Evolutionary conservation across 1,140 invertebrate genomes (phyloP), one percentile per base, ranked within the genome.

Genomic region (Luehdorfia chinensis): DNA sequence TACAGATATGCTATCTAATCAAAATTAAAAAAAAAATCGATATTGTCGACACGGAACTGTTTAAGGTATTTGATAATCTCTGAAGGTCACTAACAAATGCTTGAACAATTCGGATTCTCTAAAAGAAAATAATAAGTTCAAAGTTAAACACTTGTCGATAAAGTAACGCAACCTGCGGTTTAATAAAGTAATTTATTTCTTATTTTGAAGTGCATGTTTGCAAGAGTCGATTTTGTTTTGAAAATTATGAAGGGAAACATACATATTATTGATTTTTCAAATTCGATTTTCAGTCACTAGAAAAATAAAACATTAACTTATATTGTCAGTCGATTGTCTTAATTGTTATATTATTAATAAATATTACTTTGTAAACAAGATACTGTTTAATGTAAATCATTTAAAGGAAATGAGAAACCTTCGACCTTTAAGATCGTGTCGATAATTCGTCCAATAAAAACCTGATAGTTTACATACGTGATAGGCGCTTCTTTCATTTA

Each of bases 191-290:
- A 12, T 11, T 30, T 43, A 43, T 43, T 43, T 13, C 1, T 30
- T 30, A 30, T 30, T 28, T 30, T 43, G 39, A 43, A 43, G 30
- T 43, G 30, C 21, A 11, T 30, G 39, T 28, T 43, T 9, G 39
- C 14, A 2, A 28, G 14, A 15, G 12, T 43, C 27, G 15, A 43
- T 28, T 30, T 25, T 43, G 14, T 15, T 14, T 18, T 30, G 6
- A 21, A 11, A 9, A 21, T 43, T 43, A 43, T 30, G 14, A 28
- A 43, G 25, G 39, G 25, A 30, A 43, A 9, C 15, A 43, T 28
- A 28, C 27, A 28, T 43, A 30, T 30, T 7, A 1, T 31, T n/a
- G n/a, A n/a, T n/a, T n/a, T n/a, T n/a, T n/a, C n/a, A n/a, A n/a
- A n/a, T n/a, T n/a, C n/a, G n/a, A n/a, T n/a, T n/a, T n/a, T n/a